Conservation (phyloP, 2,113 vertebrate genomes). For the Cariama cristata region DNA sequence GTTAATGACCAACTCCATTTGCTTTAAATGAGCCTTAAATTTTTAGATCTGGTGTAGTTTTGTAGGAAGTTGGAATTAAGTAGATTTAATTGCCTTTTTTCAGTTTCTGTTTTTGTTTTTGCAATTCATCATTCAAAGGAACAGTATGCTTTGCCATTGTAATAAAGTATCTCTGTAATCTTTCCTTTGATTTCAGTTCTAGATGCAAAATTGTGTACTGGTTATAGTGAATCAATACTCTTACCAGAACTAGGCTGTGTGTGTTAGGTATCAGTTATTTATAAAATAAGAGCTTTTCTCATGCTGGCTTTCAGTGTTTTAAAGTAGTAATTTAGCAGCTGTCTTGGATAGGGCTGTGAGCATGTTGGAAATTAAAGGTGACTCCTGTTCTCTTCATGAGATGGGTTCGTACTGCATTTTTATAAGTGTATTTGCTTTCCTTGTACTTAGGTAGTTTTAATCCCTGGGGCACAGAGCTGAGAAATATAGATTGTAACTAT, state of each 20-base stretch:
- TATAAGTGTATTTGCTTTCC: not conserved
- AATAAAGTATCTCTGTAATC: not conserved
- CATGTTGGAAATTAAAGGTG: slow-evolving; percentile 3
- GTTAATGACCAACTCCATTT: slow-evolving; percentile 69
- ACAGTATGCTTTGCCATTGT: not conserved
- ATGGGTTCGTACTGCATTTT: slow-evolving; percentile 4
- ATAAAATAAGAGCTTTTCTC: slow-evolving; percentile 9
- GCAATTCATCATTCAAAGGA: slow-evolving; percentile 20
- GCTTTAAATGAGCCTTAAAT: slow-evolving; percentile 64
- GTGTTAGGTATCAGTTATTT: slow-evolving; percentile 11
- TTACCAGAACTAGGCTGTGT: not conserved
- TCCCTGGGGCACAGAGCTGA: not conserved
- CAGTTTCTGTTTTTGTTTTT: not conserved
- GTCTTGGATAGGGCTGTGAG: not conserved
- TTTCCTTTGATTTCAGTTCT: slow-evolving; percentile 24
- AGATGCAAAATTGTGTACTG: not conserved
- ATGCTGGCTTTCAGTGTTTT: not conserved
- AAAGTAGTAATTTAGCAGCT: slow-evolving; percentile 32
- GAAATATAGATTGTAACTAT: slow-evolving; percentile 29
- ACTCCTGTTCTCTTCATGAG: slow-evolving; percentile 8
- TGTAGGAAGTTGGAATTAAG: slow-evolving; percentile 57
- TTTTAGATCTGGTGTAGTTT: slow-evolving; percentile 60
- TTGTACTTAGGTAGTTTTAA: slow-evolving; percentile 26
- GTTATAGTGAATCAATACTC: not conserved
- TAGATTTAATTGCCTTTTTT: slow-evolving; percentile 35